Conservation (phyloP, 2,888 invertebrate genomes). For the Metopia argyrocephala region DNA sequence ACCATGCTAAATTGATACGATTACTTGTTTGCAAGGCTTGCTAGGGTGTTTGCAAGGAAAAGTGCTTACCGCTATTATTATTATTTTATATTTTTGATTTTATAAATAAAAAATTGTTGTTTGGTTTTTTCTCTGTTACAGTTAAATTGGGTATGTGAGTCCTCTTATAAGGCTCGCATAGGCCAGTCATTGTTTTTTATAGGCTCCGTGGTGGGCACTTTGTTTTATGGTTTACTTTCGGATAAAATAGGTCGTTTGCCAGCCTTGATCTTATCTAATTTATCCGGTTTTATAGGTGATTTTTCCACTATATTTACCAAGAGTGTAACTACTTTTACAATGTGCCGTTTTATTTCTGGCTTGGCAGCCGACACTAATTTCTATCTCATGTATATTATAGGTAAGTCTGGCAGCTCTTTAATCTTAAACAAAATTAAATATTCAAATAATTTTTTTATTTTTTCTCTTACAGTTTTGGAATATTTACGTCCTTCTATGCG, state of each 20-base stretch:
- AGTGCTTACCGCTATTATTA: too few species aligned
- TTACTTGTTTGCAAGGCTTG: too few species aligned
- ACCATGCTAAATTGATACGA: too few species aligned
- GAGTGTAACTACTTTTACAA: conserved; percentile 79
- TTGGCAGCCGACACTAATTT: conserved; percentile 82
- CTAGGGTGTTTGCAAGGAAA: too few species aligned
- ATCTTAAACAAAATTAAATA: background rate
- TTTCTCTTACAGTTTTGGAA: conserved; percentile 79
- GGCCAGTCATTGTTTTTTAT: conserved; percentile 83
- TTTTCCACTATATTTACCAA: conserved; percentile 80
- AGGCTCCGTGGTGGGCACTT: conserved; percentile 81
- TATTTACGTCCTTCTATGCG: conserved; percentile 81
- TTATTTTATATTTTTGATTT: background rate
- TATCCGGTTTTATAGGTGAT: conserved; percentile 81
- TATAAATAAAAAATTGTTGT: background rate
- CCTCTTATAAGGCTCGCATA: conserved; percentile 81
- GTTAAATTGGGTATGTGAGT: conserved; percentile 82
- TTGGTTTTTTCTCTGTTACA: conserved; percentile 57
- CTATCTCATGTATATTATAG: conserved; percentile 83
- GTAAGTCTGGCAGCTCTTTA: conserved; percentile 72
- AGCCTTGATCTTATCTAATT: conserved; percentile 80
- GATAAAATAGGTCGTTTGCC: conserved; percentile 81
- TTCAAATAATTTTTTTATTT: background rate
- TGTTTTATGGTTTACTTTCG: conserved; percentile 81
- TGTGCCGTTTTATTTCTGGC: conserved; percentile 81